Conservation (phyloP, 2,113 vertebrate genomes). For the Polypterus bichir region DNA sequence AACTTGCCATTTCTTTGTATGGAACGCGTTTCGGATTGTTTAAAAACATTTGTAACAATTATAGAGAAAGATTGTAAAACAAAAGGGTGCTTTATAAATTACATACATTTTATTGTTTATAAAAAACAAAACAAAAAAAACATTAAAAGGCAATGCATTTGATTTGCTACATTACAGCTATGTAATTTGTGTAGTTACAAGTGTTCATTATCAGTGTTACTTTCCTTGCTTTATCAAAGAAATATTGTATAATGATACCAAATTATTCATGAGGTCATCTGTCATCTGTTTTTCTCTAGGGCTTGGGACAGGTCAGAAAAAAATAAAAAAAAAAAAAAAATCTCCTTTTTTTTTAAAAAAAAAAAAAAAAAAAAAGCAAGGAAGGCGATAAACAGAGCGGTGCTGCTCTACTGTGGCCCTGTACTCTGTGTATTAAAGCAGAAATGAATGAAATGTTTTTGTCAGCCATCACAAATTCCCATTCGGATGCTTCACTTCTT, state of each 20-base stretch:
- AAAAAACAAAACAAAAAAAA: conserved; percentile 59
- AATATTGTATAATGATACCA: conserved; percentile 39
- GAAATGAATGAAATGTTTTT: neutral
- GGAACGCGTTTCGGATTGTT: conserved; percentile 75
- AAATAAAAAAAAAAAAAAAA: neutral
- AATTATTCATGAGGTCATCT: conserved; percentile 30
- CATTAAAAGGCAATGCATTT: conserved; percentile 65
- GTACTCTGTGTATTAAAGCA: neutral
- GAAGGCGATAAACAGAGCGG: neutral
- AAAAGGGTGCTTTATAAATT: conserved; percentile 90
- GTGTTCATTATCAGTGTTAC: conserved; percentile 43
- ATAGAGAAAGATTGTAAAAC: conserved; percentile 84
- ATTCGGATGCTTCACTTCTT: neutral
- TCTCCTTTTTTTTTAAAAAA: neutral
- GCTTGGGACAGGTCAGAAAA: conserved; percentile 20
- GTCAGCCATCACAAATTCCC: neutral
- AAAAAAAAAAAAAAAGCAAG: too few species aligned
- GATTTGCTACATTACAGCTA: conserved; percentile 58
- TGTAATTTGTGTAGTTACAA: conserved; percentile 41
- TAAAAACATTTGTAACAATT: conserved; percentile 85
- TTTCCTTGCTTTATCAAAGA: conserved; percentile 41
- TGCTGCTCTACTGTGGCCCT: neutral
- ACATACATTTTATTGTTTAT: conserved; percentile 67
- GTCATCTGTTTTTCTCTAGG: conserved; percentile 28
- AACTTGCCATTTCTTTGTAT: conserved; percentile 92